These are phyloP conservation scores for Enteromius argenteus DNA, from an alignment of 2,797 vertebrate species.

Conservation along the genomic window DNA sequence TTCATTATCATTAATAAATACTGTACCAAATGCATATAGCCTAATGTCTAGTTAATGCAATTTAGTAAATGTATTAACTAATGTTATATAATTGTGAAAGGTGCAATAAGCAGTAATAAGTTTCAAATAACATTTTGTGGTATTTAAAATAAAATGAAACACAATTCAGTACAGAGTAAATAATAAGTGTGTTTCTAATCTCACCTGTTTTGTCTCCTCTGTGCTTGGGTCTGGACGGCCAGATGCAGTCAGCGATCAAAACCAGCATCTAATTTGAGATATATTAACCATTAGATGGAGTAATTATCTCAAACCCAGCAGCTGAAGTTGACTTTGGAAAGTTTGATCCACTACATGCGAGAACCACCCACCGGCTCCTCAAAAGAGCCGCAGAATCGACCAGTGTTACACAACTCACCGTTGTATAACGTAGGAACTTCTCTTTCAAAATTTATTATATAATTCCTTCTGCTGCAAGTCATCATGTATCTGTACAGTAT, in stretches of 20 bases:
- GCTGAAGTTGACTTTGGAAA: conserved; percentile 48
- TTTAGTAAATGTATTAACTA: not conserved
- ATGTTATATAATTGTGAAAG: not conserved
- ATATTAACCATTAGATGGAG: not conserved
- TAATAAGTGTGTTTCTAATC: not conserved
- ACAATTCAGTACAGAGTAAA: not conserved
- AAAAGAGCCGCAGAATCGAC: conserved; percentile 36
- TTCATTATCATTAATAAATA: not conserved
- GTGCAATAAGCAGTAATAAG: not conserved
- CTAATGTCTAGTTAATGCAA: not conserved
- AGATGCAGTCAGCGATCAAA: conserved; percentile 67
- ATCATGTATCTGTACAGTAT: conserved; percentile 21
- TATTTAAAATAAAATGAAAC: not conserved
- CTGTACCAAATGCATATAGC: not conserved
- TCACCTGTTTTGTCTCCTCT: conserved; percentile 56
- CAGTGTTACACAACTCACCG: conserved; percentile 51
- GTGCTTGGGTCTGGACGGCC: conserved; percentile 61
- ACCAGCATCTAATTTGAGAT: conserved; percentile 65
- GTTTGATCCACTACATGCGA: conserved; percentile 21
- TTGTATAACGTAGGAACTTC: conserved; percentile 49
- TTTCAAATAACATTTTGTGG: not conserved
- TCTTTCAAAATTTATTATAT: conserved; percentile 48
- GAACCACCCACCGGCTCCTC: conserved; percentile 57
- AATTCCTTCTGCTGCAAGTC: conserved; percentile 53
- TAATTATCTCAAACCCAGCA: conserved; percentile 21